Evolutionary conservation across 2,888 invertebrate species (phyloP), one percentile per base, ranked within the genome.

Genomic region (Phalangium opilio): DNA sequence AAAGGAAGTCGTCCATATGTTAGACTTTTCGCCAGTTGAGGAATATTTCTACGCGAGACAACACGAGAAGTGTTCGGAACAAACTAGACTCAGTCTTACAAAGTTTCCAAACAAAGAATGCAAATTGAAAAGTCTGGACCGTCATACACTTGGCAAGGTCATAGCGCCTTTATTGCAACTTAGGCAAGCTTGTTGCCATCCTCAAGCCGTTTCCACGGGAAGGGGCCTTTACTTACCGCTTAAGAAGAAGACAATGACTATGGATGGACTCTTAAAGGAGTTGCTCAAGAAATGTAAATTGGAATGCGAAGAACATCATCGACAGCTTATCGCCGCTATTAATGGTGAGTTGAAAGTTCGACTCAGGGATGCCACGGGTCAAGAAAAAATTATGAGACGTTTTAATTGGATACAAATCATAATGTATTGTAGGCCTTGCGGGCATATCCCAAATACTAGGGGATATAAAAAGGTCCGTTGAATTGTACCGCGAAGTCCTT

Each of bases 171-270:
- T 83, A 48, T 62, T 76, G 44, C 70, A 73, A 45, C 65, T 83
- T 48, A 71, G 82, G 1, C 79, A 81, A 64, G 78, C 78, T 1
- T 82, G 82, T 61, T 75, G 76, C 11, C 76, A 80, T 62, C 81
- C 81, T 1, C 76, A 76, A 61, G 71, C 75, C 46, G 72, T 73
- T 3, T 27, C 27, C 8, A 27, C 27, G 4, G 27, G 27, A 27
- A 64, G 71, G 51, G 73, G 74, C 7, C 68, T 70, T 44, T 73
- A 75, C 59, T 60, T 74, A 46, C 66, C 71, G 1, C 63, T 72
- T 7, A 69, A 66, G 32, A 66, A 63, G 49, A 61, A 58, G 65
- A 63, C 62, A 15, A 59, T 66, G 62, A 64, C 75, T 7, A 77
- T 79, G 64, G 71, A 75, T 55, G 77, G 81, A 51, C 65, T 83